A percentile compares a stretch with the other conserved stretches of the same genome.
phyloP scores from a whole-genome alignment of 2,797 vertebrate species.

The Merluccius polli region DNA sequence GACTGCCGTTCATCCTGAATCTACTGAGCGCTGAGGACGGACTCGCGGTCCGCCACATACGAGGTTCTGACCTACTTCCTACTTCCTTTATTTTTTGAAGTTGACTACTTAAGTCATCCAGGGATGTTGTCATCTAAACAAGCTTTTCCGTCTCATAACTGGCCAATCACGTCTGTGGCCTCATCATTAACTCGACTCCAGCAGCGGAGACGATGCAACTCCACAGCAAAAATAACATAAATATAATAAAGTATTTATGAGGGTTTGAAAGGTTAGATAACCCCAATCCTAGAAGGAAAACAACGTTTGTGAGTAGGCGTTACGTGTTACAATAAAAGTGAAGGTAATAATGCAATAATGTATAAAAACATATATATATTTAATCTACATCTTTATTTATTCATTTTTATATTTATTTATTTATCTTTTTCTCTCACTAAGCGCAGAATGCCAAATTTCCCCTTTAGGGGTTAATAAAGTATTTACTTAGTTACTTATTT shows the following conservation, averaged over 20 bases:
- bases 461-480: too few relatives aligned
- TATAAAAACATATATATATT: not conserved
- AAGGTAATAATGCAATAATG: not conserved
- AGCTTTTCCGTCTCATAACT: not conserved
- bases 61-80: too few relatives aligned
- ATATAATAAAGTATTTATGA: not conserved
- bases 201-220: conserved; percentile 25
- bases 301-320: not conserved
- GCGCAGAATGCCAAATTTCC: too few relatives aligned
- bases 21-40: too few relatives aligned
- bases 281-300: not conserved
- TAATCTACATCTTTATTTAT: too few relatives aligned
- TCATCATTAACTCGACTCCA: conserved; percentile 33
- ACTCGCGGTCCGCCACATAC: too few relatives aligned
- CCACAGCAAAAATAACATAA: not conserved
- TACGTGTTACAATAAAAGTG: not conserved
- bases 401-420: too few relatives aligned
- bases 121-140: not conserved
- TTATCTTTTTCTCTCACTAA: too few relatives aligned
- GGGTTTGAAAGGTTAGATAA: not conserved
- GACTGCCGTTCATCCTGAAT: too few relatives aligned
- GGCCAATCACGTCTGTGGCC: conserved; percentile 29
- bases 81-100: too few relatives aligned
- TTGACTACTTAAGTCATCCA: not conserved
- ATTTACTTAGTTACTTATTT: too few relatives aligned